Percentiles rank a stretch among this genome's conserved stretches.
Evolutionary conservation across 2,113 vertebrate genomes (phyloP).

Genomic region (Turdus rufiventris): DNA sequence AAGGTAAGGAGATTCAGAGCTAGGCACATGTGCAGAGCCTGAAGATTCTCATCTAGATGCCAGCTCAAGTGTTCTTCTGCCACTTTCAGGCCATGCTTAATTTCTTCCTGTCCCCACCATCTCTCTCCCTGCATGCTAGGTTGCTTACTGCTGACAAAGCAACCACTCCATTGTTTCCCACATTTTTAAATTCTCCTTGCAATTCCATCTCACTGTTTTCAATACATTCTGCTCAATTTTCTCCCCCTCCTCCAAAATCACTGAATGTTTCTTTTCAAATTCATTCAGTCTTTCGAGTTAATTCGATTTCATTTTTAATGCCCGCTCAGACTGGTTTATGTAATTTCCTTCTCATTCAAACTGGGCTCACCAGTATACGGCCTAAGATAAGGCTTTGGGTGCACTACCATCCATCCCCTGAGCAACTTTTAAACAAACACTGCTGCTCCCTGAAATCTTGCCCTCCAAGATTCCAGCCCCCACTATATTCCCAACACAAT

Average conservation of each 20-base stretch:
- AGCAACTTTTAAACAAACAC: not conserved
- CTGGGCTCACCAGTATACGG: not conserved
- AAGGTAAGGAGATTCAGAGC: not conserved
- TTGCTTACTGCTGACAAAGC: not conserved
- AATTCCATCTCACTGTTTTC: not conserved
- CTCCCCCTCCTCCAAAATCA: not conserved
- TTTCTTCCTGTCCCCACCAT: not conserved
- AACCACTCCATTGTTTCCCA: not conserved
- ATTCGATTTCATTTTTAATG: not conserved
- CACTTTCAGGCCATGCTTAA: not conserved
- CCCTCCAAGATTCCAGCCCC: not conserved
- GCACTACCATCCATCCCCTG: too few species aligned
- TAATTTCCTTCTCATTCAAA: not conserved
- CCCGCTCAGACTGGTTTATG: not conserved
- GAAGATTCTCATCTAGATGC: not conserved
- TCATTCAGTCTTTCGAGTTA: not conserved
- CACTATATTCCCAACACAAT: not conserved
- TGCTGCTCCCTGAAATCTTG: not conserved
- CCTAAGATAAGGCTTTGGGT: not conserved
- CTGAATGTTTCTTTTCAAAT: not conserved
- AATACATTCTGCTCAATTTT: not conserved
- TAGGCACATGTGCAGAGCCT: not conserved
- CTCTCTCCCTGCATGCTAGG: not conserved
- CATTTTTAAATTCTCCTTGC: not conserved
- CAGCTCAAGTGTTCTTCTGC: not conserved